Evolutionary conservation across 1,140 invertebrate genomes (phyloP), one percentile per base, ranked within the genome.

Genomic region (Geopemphigus sp.): DNA sequence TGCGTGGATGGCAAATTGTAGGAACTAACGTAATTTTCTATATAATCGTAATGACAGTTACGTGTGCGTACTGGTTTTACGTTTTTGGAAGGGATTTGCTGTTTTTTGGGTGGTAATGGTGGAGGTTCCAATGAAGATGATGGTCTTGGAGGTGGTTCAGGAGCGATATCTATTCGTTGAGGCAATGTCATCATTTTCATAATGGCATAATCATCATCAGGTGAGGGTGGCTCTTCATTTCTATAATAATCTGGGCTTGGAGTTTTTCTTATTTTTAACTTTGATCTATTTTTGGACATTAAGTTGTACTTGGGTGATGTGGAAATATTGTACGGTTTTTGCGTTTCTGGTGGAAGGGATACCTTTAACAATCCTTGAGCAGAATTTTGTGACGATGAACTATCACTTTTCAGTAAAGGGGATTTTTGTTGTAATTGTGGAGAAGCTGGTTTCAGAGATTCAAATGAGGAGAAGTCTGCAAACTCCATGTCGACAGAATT

Each of bases 31-130:
- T 89, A 88, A 73, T 87, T 85, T 83, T 89, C 87, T 54, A 90
- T 88, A 82, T 89, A 90, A 82, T 91, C 90, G 82, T 90, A 90
- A 64, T 89, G 87, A 53, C 89, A 89, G 29, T 84, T 88, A 81
- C 89, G 90, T 50, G 91, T 90, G 68, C 90, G 87, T 3, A 90
- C 90, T 1, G 91, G 91, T 0, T 91, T 90, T 81, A 88, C 89
- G 10, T 86, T 82, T 3, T 83, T 83, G 10, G 83, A 82, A 81
- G 85, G 83, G 19, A 82, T 83, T 53, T 84, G 83, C 47, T 91
- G 88, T 83, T 94, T 94, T 85, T 95, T 95, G 0, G 94, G 94
- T 5, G 93, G 93, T 80, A 95, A 86, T 1, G 94, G 94, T 14
- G 94, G 94, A 1, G 94, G 94, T 82, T 94, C 88, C 70, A 90